Percentiles rank a stretch among this genome's conserved stretches.
phyloP scores from a whole-genome alignment of 2,113 vertebrate genomes.

The Elephas maximus region DNA sequence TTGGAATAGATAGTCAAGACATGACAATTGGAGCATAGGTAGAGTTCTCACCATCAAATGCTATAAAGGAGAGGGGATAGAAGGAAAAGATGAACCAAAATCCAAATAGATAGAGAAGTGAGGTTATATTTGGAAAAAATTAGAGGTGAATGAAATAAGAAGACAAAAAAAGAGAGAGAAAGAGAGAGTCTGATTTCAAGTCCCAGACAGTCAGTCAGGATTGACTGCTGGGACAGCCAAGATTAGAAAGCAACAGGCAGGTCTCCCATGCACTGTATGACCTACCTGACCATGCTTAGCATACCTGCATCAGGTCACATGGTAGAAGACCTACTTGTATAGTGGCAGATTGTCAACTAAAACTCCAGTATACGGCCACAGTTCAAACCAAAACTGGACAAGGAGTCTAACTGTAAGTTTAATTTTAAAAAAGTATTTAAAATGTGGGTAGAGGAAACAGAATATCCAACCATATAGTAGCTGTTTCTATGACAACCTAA shows the following conservation, averaged over 20 bases:
- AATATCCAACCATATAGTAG: not conserved
- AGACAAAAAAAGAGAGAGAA: not conserved
- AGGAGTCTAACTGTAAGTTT: not conserved
- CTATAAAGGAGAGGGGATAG: not conserved
- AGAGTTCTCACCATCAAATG: constrained; percentile 26
- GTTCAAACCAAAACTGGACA: not conserved
- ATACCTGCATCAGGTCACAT: not conserved
- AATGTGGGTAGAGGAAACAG: not conserved
- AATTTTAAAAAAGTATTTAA: not conserved
- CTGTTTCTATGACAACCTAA: not conserved
- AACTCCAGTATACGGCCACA: not conserved
- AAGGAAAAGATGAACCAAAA: not conserved
- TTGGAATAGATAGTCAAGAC: not conserved
- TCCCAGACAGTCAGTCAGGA: not conserved
- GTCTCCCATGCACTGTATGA: not conserved
- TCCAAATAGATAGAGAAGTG: not conserved
- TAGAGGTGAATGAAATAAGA: not conserved
- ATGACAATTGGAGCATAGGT: constrained; percentile 30
- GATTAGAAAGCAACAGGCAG: not conserved
- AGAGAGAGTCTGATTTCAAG: not conserved
- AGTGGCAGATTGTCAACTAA: not conserved
- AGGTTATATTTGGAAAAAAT: not conserved
- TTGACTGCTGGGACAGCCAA: not conserved
- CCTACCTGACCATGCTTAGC: not conserved
- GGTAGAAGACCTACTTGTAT: not conserved